Evolutionary conservation across 2,888 invertebrate species (phyloP), one percentile per base, ranked within the genome.

Genomic region (Stenurella melanura): DNA sequence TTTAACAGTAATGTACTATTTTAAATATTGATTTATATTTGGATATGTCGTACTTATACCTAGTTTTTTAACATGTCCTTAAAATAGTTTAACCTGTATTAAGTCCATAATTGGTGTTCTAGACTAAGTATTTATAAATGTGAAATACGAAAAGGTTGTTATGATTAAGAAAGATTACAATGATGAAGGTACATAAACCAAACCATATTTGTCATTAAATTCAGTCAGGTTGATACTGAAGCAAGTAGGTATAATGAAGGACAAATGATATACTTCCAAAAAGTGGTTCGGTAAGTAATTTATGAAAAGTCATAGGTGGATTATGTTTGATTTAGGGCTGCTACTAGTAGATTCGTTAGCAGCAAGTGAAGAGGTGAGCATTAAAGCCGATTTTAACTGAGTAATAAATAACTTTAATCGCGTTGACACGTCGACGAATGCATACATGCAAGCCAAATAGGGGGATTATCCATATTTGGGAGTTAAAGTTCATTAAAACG

Each of bases 371-470:
- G 78, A 79, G 81, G 80, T 81, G 78, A 81, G 78, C 79, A 78
- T 81, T 81, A 81, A 81, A 81, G 80, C 81, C 81, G 81, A 80
- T 81, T 81, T 80, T 78, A 80, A 79, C 77, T 80, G 64, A 66
- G 67, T 80, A 76, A 79, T 81, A 81, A 80, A 81, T 81, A 80
- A 80, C 80, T 75, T 79, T 81, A 81, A 81, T 81, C 81, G 78
- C 76, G 80, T 78, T 79, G 81, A 80, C 78, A 78, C 75, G 76
- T 77, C 78, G 76, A 76, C 81, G 50, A 50, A 50, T 50, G 50
- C 68, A 70, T 70, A 60, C 74, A 74, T 74, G 74, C 74, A 74
- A n/a, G 42, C 75, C 63, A 69, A 68, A 70, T 63, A 70, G 75
- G 50, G 60, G 70, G 70, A 61, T 60, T 70, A 70, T 60, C 70